phyloP scores from a whole-genome alignment of 2,888 invertebrate species.

The Melanostoma mellinum region DNA sequence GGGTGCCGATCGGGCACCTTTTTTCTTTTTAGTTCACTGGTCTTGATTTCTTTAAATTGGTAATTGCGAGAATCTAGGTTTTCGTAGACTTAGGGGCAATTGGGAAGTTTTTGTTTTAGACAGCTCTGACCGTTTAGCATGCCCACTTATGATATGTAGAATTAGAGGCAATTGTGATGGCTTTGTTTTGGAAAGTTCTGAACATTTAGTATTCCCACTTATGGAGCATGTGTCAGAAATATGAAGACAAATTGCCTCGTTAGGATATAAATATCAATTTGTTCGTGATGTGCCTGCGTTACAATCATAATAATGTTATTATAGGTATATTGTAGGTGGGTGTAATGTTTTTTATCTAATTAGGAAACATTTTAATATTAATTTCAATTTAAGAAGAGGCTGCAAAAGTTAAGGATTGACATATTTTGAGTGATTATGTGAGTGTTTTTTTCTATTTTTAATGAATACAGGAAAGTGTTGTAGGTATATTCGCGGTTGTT shows the following conservation, averaged over 20 bases:
- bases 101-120: not conserved
- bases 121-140: not conserved
- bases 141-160: no score
- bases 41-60: constrained; percentile 27
- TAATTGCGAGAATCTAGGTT: constrained; percentile 9
- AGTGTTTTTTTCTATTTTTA: no score
- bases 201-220: not conserved
- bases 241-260: constrained; percentile 47
- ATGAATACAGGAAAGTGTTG: no score
- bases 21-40: not conserved
- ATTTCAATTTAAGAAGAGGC: no score
- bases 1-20: not conserved
- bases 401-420: no score
- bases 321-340: no score
- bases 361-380: no score
- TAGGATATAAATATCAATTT: constrained; percentile 16
- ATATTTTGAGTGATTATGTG: no score
- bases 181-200: not conserved
- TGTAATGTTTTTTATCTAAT: no score
- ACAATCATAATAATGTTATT: not conserved
- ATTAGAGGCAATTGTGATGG: not conserved
- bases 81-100: not conserved
- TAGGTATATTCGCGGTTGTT: no score
- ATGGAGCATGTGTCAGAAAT: not conserved
- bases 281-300: not conserved